A percentile compares a stretch with the other conserved stretches of the same genome.
phyloP scores from a whole-genome alignment of 2,888 invertebrate genomes.

The Autographa gamma region DNA sequence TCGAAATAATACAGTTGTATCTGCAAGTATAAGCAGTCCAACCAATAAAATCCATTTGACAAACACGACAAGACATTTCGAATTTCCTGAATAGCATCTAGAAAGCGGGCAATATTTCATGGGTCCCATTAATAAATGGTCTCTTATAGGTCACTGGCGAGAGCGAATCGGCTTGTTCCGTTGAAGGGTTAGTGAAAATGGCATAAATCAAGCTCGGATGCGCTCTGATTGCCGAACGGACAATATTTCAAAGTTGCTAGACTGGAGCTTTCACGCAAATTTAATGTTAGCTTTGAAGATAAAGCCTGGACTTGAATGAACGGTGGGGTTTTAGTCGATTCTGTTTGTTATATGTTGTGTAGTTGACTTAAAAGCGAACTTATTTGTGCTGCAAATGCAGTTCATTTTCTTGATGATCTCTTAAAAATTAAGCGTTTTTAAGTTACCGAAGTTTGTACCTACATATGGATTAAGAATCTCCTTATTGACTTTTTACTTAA shows the following conservation, averaged over 20 bases:
- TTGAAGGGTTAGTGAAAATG: slow-evolving; percentile 61
- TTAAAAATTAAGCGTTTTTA: no score
- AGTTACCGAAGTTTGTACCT: no score
- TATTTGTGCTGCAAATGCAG: background rate
- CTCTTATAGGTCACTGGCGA: slow-evolving; percentile 74
- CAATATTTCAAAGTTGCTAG: slow-evolving; percentile 54
- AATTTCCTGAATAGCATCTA: slow-evolving; percentile 55
- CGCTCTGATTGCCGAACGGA: slow-evolving; percentile 67
- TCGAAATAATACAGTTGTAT: no score
- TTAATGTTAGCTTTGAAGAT: slow-evolving; percentile 27
- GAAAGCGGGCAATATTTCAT: slow-evolving; percentile 77
- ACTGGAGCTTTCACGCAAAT: slow-evolving; percentile 47
- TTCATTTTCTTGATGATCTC: no score
- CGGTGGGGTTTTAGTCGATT: background rate
- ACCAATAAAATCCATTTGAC: background rate
- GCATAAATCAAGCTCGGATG: slow-evolving; percentile 73
- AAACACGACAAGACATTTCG: slow-evolving; percentile 2
- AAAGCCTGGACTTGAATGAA: slow-evolving; percentile 8
- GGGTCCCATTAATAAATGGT: slow-evolving; percentile 75
- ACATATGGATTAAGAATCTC: no score
- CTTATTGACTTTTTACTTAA: no score
- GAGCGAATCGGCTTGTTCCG: slow-evolving; percentile 60
- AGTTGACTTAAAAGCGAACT: background rate
- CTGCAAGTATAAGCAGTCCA: background rate
- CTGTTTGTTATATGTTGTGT: background rate